Evolutionary conservation across 2,888 invertebrate species (phyloP).

Genomic region (Plagiodera versicolora): DNA sequence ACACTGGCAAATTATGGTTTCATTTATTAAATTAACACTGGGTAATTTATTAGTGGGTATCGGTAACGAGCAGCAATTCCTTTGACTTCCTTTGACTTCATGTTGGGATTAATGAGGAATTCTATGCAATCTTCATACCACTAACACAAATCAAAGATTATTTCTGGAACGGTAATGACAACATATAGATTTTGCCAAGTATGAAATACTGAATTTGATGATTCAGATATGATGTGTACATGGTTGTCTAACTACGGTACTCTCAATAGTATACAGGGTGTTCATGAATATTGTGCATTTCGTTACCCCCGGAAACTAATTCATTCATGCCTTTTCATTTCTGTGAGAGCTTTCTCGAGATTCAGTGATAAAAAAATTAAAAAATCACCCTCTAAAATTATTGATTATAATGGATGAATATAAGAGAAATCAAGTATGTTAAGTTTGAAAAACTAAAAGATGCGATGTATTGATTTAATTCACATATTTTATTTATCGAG

Average conservation of each 20-base stretch:
- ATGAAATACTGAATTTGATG: too few relatives aligned
- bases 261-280: too few relatives aligned
- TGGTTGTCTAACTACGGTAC: too few relatives aligned
- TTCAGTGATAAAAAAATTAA: too few relatives aligned
- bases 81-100: neutral
- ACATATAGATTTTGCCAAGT: neutral
- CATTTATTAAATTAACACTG: conserved; percentile 37
- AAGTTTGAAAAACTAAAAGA: too few relatives aligned
- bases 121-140: neutral
- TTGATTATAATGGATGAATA: neutral
- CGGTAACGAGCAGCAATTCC: conserved; percentile 14
- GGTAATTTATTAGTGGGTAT: conserved; percentile 28
- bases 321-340: too few relatives aligned
- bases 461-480: too few relatives aligned
- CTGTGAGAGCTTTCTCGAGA: too few relatives aligned
- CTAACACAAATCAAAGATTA: neutral
- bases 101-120: neutral
- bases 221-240: neutral
- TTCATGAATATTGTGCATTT: too few relatives aligned
- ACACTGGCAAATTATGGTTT: conserved; percentile 33
- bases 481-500: too few relatives aligned
- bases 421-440: too few relatives aligned
- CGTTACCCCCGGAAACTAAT: too few relatives aligned
- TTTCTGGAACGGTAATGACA: neutral
- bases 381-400: neutral